Evolutionary conservation across 1,140 invertebrate species (phyloP), one percentile per base, ranked within the genome.

Genomic region (Paracyclopina nana): DNA sequence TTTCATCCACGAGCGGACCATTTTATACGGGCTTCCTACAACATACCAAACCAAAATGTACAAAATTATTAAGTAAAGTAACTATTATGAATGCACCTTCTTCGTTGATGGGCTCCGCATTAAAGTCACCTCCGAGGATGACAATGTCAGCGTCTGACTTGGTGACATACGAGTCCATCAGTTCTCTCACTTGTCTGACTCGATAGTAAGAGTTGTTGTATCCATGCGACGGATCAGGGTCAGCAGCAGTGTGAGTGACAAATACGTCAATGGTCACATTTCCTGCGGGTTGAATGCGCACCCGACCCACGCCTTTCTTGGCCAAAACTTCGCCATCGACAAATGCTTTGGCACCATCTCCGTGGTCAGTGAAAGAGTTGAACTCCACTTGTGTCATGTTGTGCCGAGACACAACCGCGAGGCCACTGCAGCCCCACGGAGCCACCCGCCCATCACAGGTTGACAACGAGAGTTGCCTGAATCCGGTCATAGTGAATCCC

Each of bases 101-200:
- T 12, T 14, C 24, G 16, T 18, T 20, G 12, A 18, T 38, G 11
- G 48, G 48, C 22, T 18, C 28, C 4, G 29, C 29, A 38, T 50
- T 50, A 24, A 50, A 50, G 48, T 50, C 48, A 5, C 48, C 48
- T 2, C 48, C 48, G 8, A 50, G 34, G 38, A 50, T 41, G 28
- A 30, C 28, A 22, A 50, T 14, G 25, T 50, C 48, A 12, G 27
- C 48, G 12, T 28, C 38, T n/a, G 48, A 31, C 8, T 38, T 50
- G 16, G 31, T 41, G 22, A 50, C 48, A n/a, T 38, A 16, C 16
- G 4, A 20, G 5, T 25, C 16, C 16, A 50, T 29, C 16, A 50
- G 16, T 20, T 50, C 48, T 16, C 6, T 16, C 2, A 30, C 30
- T 18, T 50, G 31, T 29, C 16, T 18, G 11, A 30, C 16, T n/a